These are phyloP conservation scores for Hystrix brachyura DNA, from an alignment of 2,113 vertebrate species.

Conservation along the genomic window DNA sequence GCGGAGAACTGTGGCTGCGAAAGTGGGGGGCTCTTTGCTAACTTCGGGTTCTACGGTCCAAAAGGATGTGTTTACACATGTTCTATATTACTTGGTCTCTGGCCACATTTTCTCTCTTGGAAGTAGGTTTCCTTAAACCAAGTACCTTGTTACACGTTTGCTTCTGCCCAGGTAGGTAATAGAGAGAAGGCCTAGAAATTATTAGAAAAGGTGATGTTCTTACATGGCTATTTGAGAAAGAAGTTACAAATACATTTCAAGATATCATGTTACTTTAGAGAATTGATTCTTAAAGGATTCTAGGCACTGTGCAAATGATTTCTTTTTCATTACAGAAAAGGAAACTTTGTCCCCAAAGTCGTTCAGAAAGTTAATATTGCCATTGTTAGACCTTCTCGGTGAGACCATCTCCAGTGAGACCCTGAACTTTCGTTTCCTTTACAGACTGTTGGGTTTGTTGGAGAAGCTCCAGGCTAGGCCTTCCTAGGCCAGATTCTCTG, in stretches of 20 bases:
- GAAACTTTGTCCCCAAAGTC: not conserved
- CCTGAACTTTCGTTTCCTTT: not conserved
- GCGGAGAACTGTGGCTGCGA: not conserved
- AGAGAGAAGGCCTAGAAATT: not conserved
- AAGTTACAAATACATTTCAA: not conserved
- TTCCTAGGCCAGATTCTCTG: not conserved
- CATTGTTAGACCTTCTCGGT: not conserved
- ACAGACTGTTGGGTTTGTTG: not conserved
- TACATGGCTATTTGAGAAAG: not conserved
- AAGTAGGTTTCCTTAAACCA: not conserved
- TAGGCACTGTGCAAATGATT: not conserved
- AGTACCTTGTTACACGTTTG: not conserved
- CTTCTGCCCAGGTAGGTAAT: not conserved
- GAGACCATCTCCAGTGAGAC: not conserved
- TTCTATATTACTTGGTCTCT: not conserved
- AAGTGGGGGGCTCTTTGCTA: not conserved
- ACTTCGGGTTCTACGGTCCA: not conserved
- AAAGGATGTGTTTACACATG: not conserved
- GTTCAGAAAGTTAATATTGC: not conserved
- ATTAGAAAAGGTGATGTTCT: not conserved
- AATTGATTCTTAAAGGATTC: not conserved
- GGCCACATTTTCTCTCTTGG: constrained; percentile 17
- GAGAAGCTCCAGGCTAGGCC: not conserved
- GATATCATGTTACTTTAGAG: constrained; percentile 9
- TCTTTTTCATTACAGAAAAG: constrained; percentile 17